Evolutionary conservation across 1,140 invertebrate genomes (phyloP).

Genomic region (Drosophila repletoides): DNA sequence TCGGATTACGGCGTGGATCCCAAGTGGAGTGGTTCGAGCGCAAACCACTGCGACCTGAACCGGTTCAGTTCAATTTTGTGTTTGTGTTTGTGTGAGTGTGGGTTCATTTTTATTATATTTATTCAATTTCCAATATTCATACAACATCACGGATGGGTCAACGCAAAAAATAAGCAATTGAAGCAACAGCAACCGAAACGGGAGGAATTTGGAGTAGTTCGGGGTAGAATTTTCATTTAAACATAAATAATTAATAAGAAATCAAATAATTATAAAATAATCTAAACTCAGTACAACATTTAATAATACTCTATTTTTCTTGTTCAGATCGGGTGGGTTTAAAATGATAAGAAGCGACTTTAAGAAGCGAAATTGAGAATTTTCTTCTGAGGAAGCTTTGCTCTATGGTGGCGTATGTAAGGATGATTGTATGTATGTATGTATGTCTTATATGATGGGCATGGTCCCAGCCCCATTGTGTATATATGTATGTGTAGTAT

Average conservation of each 20-base stretch:
- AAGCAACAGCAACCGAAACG: conserved; percentile 53
- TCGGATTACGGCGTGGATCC: conserved; percentile 90
- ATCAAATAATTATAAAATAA: conserved; percentile 5
- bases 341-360: conserved; percentile 53
- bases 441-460: conserved; percentile 9
- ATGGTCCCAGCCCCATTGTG: conserved; percentile 3
- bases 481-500: conserved; percentile 30
- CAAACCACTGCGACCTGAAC: conserved; percentile 77
- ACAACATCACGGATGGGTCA: conserved; percentile 71
- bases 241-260: conserved; percentile 35
- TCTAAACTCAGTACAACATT: conserved; percentile 75
- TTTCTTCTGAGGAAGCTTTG: conserved; percentile 59
- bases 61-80: too few species aligned
- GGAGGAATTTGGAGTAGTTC: conserved; percentile 27
- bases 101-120: conserved; percentile 35
- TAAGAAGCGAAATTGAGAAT: conserved; percentile 69
- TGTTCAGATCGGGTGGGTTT: conserved; percentile 18
- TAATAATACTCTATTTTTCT: conserved; percentile 43
- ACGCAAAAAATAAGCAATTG: conserved; percentile 57
- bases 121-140: conserved; percentile 75
- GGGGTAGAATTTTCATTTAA: conserved; percentile 22
- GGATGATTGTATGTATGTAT: conserved; percentile 28
- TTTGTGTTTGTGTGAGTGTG: conserved; percentile 34
- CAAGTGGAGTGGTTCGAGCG: conserved; percentile 90
- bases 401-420: conserved; percentile 29